Evolutionary conservation across 2,888 invertebrate genomes (phyloP).

Genomic region (Drosophila melanosoma): DNA sequence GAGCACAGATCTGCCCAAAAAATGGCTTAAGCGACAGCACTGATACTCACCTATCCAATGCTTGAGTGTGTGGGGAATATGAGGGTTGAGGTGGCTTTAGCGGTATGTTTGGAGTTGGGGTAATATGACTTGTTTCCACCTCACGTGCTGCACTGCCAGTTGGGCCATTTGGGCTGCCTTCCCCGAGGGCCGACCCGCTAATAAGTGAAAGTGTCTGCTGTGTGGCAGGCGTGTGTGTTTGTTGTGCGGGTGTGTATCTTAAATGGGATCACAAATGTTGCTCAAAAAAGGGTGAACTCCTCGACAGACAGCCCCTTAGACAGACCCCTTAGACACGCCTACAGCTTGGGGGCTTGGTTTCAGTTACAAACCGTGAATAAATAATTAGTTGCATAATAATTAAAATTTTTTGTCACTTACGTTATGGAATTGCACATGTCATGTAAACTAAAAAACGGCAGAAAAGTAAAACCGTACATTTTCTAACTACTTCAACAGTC

Average conservation of each 20-base stretch:
- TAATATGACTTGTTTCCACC: constrained; percentile 27
- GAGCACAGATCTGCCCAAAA: not conserved
- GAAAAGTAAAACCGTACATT: not conserved
- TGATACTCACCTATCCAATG: not conserved
- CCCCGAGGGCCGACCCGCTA: constrained; percentile 51
- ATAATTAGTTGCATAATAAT: constrained; percentile 72
- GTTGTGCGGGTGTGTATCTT: constrained; percentile 17
- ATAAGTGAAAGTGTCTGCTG: constrained; percentile 71
- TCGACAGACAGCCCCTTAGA: not conserved
- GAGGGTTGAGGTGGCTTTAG: not conserved
- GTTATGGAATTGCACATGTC: not conserved
- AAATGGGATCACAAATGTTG: constrained; percentile 46
- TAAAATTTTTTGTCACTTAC: constrained; percentile 68
- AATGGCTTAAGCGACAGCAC: not conserved
- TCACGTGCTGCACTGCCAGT: constrained; percentile 70
- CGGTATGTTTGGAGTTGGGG: not conserved
- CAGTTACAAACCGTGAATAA: constrained; percentile 63
- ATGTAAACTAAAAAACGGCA: not conserved
- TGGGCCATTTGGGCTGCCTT: constrained; percentile 45
- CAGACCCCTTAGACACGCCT: constrained; percentile 4
- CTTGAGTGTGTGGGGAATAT: constrained; percentile 19
- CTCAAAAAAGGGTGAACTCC: constrained; percentile 45
- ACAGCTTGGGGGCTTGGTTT: constrained; percentile 42
- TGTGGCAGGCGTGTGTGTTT: constrained; percentile 9
- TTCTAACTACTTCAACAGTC: not conserved